Evolutionary conservation across 2,113 vertebrate genomes (phyloP).

Genomic region (Calidris pygmaea): DNA sequence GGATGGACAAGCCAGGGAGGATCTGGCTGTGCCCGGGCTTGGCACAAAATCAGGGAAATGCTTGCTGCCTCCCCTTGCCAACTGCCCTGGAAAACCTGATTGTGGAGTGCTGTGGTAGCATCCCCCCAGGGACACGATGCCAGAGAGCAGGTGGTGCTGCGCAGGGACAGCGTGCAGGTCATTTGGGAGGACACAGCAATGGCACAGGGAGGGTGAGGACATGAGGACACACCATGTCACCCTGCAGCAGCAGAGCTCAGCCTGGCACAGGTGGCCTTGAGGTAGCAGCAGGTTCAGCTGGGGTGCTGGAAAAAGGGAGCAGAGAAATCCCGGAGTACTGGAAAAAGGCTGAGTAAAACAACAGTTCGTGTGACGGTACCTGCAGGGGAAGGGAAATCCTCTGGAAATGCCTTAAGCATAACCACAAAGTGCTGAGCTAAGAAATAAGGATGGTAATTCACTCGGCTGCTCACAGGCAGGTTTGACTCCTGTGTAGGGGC

Average conservation of each 20-base stretch:
- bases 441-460: background rate
- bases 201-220: background rate
- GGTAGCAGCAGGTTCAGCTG: background rate
- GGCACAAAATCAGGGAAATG: background rate
- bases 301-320: background rate
- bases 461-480: background rate
- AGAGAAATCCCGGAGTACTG: background rate
- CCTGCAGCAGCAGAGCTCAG: background rate
- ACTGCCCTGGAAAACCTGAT: background rate
- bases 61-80: background rate
- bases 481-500: background rate
- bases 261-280: background rate
- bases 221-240: background rate
- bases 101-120: background rate
- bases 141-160: background rate
- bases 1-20: background rate
- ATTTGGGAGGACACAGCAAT: background rate
- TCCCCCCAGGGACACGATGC: background rate
- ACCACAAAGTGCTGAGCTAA: conserved; percentile 14
- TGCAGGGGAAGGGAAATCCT: conserved; percentile 38
- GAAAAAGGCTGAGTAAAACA: background rate
- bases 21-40: background rate
- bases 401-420: conserved; percentile 22
- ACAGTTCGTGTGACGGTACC: background rate
- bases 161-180: background rate